A percentile compares a stretch with the other conserved stretches of the same genome.
Conservation (phyloP, 2,888 invertebrate species). For the Drosophila meridionalis region DNA sequence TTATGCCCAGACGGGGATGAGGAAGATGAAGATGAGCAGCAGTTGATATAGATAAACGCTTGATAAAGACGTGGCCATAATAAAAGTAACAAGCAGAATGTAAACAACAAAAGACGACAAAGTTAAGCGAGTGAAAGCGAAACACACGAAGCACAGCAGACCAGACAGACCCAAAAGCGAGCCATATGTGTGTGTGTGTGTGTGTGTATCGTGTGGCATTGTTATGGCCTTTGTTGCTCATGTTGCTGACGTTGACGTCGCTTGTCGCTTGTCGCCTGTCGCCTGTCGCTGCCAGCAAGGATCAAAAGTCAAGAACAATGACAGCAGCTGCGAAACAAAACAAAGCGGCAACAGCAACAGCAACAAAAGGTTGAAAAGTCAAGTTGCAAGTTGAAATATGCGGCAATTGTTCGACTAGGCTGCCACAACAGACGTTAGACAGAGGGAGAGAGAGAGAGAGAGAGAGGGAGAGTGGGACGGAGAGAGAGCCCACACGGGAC, state of each 20-base stretch:
- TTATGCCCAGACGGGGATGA: conserved; percentile 32
- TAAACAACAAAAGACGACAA: conserved; percentile 57
- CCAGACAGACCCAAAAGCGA: conserved; percentile 25
- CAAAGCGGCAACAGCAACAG: conserved; percentile 30
- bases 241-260: conserved; percentile 74
- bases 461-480: background rate
- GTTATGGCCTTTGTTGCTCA: conserved; percentile 68
- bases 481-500: background rate
- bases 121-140: conserved; percentile 58
- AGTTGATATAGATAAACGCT: conserved; percentile 39
- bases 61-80: conserved; percentile 31
- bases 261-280: conserved; percentile 71
- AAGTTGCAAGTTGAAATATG: conserved; percentile 78
- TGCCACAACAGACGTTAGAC: conserved; percentile 13
- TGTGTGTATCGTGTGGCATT: conserved; percentile 45
- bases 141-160: conserved; percentile 30
- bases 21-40: conserved; percentile 5
- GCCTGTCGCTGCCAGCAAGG: conserved; percentile 72
- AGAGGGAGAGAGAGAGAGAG: background rate
- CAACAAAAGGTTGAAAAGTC: conserved; percentile 67
- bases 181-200: conserved; percentile 35
- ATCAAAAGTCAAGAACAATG: conserved; percentile 78
- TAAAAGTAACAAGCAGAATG: conserved; percentile 58
- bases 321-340: conserved; percentile 57
- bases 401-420: conserved; percentile 66